Evolutionary conservation across 2,888 invertebrate genomes (phyloP).

Genomic region (Andrena flavipes): DNA sequence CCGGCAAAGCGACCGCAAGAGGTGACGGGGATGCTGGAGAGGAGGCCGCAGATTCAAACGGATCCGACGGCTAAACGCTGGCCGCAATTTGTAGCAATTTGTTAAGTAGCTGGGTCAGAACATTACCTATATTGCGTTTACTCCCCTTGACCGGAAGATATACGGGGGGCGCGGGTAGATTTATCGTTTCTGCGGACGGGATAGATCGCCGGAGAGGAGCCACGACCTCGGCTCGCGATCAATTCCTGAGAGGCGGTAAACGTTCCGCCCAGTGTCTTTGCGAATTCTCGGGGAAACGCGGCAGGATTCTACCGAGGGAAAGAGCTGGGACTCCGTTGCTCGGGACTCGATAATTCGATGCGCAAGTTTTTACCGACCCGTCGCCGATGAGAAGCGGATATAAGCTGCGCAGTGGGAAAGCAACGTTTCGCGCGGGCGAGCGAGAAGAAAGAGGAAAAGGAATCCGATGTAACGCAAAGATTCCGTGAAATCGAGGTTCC

Average conservation of each 20-base stretch:
- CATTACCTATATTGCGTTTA: conserved; percentile 84
- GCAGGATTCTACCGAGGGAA: conserved; percentile 7
- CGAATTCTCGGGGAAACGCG: background rate
- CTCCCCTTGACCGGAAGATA: conserved; percentile 77
- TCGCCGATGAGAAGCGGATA: conserved; percentile 6
- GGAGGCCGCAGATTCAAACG: conserved; percentile 52
- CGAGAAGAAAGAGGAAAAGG: conserved; percentile 26
- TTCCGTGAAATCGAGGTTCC: conserved; percentile 45
- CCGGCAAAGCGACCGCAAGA: conserved; percentile 45
- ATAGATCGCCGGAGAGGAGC: conserved; percentile 35
- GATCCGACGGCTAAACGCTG: conserved; percentile 79
- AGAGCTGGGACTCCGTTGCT: conserved; percentile 15
- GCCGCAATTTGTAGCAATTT: conserved; percentile 85
- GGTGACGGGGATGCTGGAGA: conserved; percentile 43
- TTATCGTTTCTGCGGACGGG: conserved; percentile 73
- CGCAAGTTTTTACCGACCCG: conserved; percentile 24
- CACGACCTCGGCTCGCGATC: conserved; percentile 26
- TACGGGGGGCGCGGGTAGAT: conserved; percentile 78
- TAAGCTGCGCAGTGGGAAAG: background rate
- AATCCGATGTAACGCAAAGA: conserved; percentile 50
- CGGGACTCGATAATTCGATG: conserved; percentile 10
- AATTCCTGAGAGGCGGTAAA: conserved; percentile 28
- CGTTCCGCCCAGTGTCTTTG: background rate
- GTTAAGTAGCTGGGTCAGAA: conserved; percentile 84
- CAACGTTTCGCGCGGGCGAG: background rate